Conservation (phyloP, 2,888 invertebrate genomes). For the Cylloceria caligata region DNA sequence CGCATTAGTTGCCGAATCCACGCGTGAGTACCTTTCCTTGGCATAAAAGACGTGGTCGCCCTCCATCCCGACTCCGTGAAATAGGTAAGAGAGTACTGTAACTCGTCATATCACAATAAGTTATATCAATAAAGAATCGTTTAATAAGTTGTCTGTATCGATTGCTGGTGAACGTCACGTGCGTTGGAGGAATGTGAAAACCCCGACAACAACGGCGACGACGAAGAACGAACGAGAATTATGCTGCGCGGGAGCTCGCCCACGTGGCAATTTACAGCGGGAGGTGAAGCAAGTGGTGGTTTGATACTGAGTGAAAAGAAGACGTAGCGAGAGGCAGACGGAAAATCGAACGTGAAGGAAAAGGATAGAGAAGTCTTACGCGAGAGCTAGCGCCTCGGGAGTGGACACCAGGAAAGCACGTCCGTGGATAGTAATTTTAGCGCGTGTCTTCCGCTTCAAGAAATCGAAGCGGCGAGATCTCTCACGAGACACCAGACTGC, state of each 20-base stretch:
- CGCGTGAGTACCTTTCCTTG: too few species aligned
- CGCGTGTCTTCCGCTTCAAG: slow-evolving; percentile 65
- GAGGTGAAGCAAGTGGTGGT: neutral
- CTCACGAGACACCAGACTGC: slow-evolving; percentile 27
- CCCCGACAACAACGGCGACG: neutral
- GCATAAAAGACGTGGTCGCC: too few species aligned
- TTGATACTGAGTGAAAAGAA: slow-evolving; percentile 10
- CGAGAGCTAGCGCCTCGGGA: slow-evolving; percentile 27
- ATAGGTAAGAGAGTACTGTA: neutral
- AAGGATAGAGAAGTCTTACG: slow-evolving; percentile 12
- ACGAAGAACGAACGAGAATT: slow-evolving; percentile 3
- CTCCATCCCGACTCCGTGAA: too few species aligned
- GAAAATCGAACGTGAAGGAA: neutral
- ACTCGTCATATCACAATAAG: neutral
- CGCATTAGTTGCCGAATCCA: too few species aligned
- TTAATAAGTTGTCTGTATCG: neutral
- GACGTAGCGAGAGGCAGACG: neutral
- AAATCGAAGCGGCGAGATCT: slow-evolving; percentile 53
- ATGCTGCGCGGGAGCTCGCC: neutral
- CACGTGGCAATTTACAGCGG: slow-evolving; percentile 8
- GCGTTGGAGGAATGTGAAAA: slow-evolving; percentile 22
- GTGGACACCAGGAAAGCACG: slow-evolving; percentile 55
- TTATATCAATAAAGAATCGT: neutral
- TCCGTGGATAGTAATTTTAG: slow-evolving; percentile 61
- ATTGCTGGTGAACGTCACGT: neutral